A percentile compares a stretch with the other conserved stretches of the same genome.
Conservation (phyloP, 2,888 invertebrate genomes). For the Andrena bucephala region DNA sequence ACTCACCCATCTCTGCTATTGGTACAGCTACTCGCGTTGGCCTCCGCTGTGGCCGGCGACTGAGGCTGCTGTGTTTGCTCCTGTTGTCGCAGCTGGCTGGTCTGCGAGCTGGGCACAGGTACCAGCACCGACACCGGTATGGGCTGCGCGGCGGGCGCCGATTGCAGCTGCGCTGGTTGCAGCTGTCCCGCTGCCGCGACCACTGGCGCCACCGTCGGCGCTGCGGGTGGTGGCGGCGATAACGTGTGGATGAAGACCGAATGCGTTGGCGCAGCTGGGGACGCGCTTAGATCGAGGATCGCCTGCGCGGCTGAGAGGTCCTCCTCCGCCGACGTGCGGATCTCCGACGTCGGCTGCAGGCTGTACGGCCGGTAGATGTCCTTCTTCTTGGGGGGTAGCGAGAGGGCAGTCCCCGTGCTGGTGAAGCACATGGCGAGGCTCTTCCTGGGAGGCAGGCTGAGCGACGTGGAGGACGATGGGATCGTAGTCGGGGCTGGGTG, state of each 20-base stretch:
- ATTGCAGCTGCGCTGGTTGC: constrained; percentile 63
- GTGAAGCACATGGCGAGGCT: constrained; percentile 94
- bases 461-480: constrained; percentile 78
- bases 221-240: constrained; percentile 87
- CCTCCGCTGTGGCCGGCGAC: constrained; percentile 79
- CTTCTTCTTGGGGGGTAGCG: constrained; percentile 95
- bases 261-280: constrained; percentile 88
- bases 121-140: constrained; percentile 81
- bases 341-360: constrained; percentile 84
- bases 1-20: constrained; percentile 72
- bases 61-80: constrained; percentile 77
- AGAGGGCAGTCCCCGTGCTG: constrained; percentile 93
- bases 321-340: constrained; percentile 90
- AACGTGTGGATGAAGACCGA: constrained; percentile 85
- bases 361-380: constrained; percentile 96
- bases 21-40: constrained; percentile 65
- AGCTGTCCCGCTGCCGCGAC: constrained; percentile 38
- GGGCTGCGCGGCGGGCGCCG: constrained; percentile 69
- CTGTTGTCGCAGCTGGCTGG: constrained; percentile 66
- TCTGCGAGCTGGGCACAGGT: constrained; percentile 77
- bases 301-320: constrained; percentile 95
- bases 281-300: constrained; percentile 94
- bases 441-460: constrained; percentile 83
- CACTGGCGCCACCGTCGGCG: constrained; percentile 73
- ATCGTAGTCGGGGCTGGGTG: constrained; percentile 59